These are phyloP conservation scores for Andrena marginata DNA, from an alignment of 2,888 invertebrate species.

Conservation along the genomic window DNA sequence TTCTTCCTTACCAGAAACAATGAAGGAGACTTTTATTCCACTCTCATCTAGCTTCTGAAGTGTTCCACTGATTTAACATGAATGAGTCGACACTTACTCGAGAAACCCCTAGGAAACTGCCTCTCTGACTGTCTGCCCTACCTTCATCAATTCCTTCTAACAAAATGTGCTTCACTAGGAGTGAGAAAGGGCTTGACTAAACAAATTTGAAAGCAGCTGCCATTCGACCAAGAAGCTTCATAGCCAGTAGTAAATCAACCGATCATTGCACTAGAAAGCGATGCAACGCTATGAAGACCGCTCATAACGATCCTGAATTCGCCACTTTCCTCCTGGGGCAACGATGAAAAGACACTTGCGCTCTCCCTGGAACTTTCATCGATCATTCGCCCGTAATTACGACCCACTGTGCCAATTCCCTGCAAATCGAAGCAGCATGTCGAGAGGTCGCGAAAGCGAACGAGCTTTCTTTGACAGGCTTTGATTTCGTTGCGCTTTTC, in stretches of 20 bases:
- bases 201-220: slow-evolving; percentile 12
- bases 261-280: slow-evolving; percentile 38
- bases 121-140: not conserved
- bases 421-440: slow-evolving; percentile 10
- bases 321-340: slow-evolving; percentile 15
- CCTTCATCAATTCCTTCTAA: not conserved
- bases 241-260: slow-evolving; percentile 11
- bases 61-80: too few species aligned
- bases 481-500: not conserved
- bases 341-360: slow-evolving; percentile 34
- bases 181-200: not conserved
- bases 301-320: not conserved
- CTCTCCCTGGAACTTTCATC: slow-evolving; percentile 43
- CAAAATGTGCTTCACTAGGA: not conserved
- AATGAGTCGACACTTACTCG: too few species aligned
- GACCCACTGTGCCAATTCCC: slow-evolving; percentile 36
- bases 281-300: not conserved
- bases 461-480: not conserved
- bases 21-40: too few species aligned
- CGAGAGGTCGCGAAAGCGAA: slow-evolving; percentile 4
- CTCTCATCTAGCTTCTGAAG: too few species aligned
- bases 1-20: too few species aligned
- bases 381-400: slow-evolving; percentile 30
- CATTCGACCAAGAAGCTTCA: not conserved
- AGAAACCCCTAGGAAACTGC: too few species aligned